phyloP scores from a whole-genome alignment of 1,140 invertebrate genomes.

The Halictus rubicundus region DNA sequence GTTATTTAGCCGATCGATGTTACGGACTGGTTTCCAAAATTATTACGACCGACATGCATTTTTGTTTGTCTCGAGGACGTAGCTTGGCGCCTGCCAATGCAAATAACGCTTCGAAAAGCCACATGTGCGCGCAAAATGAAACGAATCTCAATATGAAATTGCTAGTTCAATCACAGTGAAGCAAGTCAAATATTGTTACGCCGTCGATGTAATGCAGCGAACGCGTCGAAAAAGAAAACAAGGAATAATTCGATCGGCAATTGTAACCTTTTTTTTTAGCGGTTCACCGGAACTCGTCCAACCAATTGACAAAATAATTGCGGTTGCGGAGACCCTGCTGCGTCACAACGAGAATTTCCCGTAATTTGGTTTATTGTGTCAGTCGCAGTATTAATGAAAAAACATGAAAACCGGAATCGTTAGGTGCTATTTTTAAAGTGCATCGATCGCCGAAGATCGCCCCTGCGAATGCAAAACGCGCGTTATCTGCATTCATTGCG shows the following conservation, averaged over 20 bases:
- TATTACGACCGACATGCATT: background rate
- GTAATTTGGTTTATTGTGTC: background rate
- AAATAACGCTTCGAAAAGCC: background rate
- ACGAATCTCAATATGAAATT: background rate
- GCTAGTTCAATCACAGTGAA: background rate
- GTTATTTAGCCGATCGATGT: background rate
- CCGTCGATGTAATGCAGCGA: too few species aligned
- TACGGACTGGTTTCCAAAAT: background rate
- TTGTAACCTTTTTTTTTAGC: background rate
- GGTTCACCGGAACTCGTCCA: conserved; percentile 6
- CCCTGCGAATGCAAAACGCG: conserved; percentile 18
- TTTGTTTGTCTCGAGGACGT: background rate
- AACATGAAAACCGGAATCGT: background rate
- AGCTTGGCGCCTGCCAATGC: background rate
- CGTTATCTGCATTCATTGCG: conserved; percentile 43
- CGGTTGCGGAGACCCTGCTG: background rate
- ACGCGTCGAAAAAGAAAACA: background rate
- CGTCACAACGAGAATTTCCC: conserved; percentile 2
- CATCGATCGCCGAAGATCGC: conserved; percentile 14
- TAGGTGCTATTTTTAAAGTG: conserved; percentile 25
- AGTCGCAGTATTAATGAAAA: background rate
- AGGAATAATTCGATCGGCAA: background rate
- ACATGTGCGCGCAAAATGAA: background rate
- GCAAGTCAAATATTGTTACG: background rate
- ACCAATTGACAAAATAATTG: conserved; percentile 35